Evolutionary conservation across 2,888 invertebrate species (phyloP).

Genomic region (Xanthia togata): DNA sequence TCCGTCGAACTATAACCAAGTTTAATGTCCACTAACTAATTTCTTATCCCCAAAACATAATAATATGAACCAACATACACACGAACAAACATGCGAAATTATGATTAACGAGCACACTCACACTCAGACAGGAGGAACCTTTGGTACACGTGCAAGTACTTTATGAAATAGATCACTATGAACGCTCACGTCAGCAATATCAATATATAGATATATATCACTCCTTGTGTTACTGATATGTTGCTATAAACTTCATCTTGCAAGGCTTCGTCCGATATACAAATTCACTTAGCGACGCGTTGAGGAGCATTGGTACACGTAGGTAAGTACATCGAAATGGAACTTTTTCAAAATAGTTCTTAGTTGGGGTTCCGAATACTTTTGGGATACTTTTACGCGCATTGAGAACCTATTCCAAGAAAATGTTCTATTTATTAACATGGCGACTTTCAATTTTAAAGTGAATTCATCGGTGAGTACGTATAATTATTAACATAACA

Average conservation of each 20-base stretch:
- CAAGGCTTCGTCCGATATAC: constrained; percentile 24
- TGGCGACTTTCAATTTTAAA: not conserved
- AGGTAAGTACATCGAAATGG: not conserved
- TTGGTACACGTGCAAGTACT: constrained; percentile 72
- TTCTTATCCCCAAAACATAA: constrained; percentile 91
- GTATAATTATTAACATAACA: no score
- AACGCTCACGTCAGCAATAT: constrained; percentile 72
- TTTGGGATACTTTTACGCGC: not conserved
- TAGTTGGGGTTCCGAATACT: not conserved
- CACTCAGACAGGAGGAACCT: constrained; percentile 76
- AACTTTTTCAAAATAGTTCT: not conserved
- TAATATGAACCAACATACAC: constrained; percentile 89
- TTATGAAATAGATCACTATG: constrained; percentile 86
- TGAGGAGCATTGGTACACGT: not conserved
- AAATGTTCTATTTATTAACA: not conserved
- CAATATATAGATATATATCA: constrained; percentile 79
- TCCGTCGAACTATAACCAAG: constrained; percentile 74
- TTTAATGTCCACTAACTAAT: constrained; percentile 91
- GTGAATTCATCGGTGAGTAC: not conserved
- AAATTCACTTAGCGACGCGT: not conserved
- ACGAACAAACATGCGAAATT: constrained; percentile 90
- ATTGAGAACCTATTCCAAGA: constrained; percentile 1
- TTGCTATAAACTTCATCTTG: constrained; percentile 52
- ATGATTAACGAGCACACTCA: constrained; percentile 90
- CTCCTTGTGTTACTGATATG: constrained; percentile 71